Base-by-base conservation (phyloP, 1,140 invertebrate species). In the Diachasma alloeum region DNA sequence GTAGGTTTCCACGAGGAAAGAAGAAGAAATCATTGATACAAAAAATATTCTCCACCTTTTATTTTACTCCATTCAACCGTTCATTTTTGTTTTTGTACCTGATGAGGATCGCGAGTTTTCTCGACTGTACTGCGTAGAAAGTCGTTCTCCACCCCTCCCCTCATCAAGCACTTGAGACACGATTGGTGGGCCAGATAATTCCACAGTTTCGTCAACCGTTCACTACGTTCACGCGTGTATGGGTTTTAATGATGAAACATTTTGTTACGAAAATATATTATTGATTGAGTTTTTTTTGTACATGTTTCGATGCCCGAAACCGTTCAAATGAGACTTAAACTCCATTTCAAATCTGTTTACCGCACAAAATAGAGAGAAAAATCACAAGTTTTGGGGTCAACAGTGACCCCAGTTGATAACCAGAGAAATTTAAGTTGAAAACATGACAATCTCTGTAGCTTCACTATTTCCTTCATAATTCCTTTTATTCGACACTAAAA, bases 111-210 rank as follows among this genome's bases (percentile, higher is more conserved):
- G 56, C 73, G 46, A 59, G 39, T 37, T 75, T 74, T 72, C 71
- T 75, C 69, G 67, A 77, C 77, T 81, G 79, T 31, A 31, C 6
- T 3, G 2, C 82, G 83, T 86, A 85, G 84, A 86, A 86, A 86
- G 83, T 84, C 79, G 81, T 22, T 72, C 66, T 59, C 72, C 72
- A 37, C 67, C 66, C 48, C 31, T 48, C 70, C 44, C 69, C 70
- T 46, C 66, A 17, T 48, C 73, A 37, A 73, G 72, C 78, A 63
- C 72, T 31, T 36, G 48, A 53, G 24, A 19, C 13, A 44, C 42
- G 78, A 75, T 78, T 80, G 81, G 75, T 76, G 78, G 81, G 79
- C 48, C 76, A 42, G 48, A 70, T 31, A 63, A 76, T 56, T 78
- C 56, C 71, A 80, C 82, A 83, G 81, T 87, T 87, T 86, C 59